Percentiles rank a stretch among this genome's conserved stretches.
phyloP scores from a whole-genome alignment of 2,888 invertebrate species.

The Chymomyza amoena region DNA sequence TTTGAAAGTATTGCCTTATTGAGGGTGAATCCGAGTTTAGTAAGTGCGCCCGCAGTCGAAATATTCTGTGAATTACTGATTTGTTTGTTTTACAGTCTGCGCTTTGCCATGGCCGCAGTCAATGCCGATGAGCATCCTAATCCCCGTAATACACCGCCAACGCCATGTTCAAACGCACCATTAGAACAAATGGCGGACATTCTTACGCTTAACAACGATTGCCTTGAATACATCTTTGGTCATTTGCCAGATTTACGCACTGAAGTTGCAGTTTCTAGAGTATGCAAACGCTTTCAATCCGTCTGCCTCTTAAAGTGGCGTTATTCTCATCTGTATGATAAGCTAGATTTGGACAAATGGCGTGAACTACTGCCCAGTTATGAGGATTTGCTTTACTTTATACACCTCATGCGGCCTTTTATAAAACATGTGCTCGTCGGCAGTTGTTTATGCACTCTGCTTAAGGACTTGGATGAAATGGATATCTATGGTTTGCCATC shows the following conservation, averaged over 20 bases:
- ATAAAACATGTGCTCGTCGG: conserved; percentile 53
- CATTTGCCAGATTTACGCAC: conserved; percentile 56
- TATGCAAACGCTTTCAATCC: conserved; percentile 59
- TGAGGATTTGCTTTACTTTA: conserved; percentile 64
- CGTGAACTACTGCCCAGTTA: conserved; percentile 52
- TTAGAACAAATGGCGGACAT: conserved; percentile 35
- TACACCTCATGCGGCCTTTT: conserved; percentile 48
- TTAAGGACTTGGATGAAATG: conserved; percentile 66
- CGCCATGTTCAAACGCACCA: not conserved
- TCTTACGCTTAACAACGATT: conserved; percentile 64
- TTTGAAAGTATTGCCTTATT: not conserved
- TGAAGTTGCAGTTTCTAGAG: conserved; percentile 59
- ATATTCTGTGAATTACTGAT: not conserved
- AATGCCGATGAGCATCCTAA: conserved; percentile 23
- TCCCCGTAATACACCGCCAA: conserved; percentile 17
- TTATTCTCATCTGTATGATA: conserved; percentile 50
- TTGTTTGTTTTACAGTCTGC: not conserved
- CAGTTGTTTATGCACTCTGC: conserved; percentile 59
- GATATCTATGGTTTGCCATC: conserved; percentile 46
- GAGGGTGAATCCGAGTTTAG: not conserved
- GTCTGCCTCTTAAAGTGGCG: conserved; percentile 60
- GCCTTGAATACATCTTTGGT: conserved; percentile 63
- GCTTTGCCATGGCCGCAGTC: conserved; percentile 33
- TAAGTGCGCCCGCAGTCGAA: not conserved
- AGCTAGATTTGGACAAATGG: conserved; percentile 61